Base-by-base conservation (phyloP, 2,113 vertebrate species). In the Ramphastos sulfuratus region DNA sequence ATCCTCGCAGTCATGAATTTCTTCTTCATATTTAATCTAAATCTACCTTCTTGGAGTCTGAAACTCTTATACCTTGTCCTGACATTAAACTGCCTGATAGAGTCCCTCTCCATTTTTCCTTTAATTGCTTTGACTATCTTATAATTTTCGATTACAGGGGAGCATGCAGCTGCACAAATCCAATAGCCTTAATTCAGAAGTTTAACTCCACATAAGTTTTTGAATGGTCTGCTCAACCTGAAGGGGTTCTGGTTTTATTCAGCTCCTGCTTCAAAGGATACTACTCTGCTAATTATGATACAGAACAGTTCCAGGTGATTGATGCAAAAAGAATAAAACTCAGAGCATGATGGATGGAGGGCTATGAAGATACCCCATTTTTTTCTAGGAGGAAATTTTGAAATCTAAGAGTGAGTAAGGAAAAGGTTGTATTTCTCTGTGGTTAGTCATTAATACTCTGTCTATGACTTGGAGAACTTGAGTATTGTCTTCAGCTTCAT, bases 341-440 rank as follows among this genome's bases (percentile, higher is more conserved):
- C 4, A 2, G 23, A 35, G 4, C 4, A 16, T 0, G 1, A 11
- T 2, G 9, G 2, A 14, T 14, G 4, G 33, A 35, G 11, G 5
- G 5, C 7, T 37, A 8, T 1, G 30, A 21, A 39, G 30, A 79
- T 4, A 30, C 3, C 37, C 5, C 23, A 54, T 74, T 25, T 54
- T 74, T 23, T 44, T 82, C 21, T 78, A 14, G 4, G 9, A 28
- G 33, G 14, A 80, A 79, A 50, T 2, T 4, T 25, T 30, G 17
- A 12, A 4, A 5, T 71, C n/a, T 52, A n/a, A 70, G 27, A 9
- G 15, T 12, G 27, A 9, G 15, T 12, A 74, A 33, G 17, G 11
- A 3, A 85, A 15, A 21, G 5, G 16, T 7, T 5, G 8, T 44
- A 39, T 12, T 16, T 63, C 7, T 39, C 19, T 54, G 3, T 59